Evolutionary conservation across 2,113 vertebrate species (phyloP).

Genomic region (Nettapus auritus): DNA sequence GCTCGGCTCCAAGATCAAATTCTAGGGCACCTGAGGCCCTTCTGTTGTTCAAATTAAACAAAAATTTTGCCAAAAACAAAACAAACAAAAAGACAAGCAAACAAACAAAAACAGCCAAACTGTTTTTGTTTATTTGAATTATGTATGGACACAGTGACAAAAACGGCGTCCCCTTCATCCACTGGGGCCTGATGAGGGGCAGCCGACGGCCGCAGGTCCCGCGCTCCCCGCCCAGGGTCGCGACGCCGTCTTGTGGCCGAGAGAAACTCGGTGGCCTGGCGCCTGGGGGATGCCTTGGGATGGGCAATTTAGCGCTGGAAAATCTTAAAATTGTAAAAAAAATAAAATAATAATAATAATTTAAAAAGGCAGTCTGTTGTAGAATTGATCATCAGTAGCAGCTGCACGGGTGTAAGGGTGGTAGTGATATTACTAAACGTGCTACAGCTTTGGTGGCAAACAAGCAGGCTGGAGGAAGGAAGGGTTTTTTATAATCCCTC

Average conservation of each 20-base stretch:
- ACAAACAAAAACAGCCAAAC: too few relatives aligned
- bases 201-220: too few relatives aligned
- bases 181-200: rapidly evolving
- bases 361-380: background rate
- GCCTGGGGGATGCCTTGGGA: rapidly evolving
- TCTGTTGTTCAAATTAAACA: background rate
- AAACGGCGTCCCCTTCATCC: rapidly evolving
- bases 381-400: background rate
- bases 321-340: background rate
- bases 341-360: too few relatives aligned
- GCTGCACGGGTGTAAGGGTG: background rate
- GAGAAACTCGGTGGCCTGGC: background rate
- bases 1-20: background rate
- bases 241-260: background rate
- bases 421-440: background rate
- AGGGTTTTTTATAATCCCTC: background rate
- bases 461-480: background rate
- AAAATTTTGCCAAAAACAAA: too few relatives aligned
- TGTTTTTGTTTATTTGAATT: background rate
- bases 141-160: background rate
- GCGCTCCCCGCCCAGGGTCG: rapidly evolving
- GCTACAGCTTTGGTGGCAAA: background rate
- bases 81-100: too few relatives aligned
- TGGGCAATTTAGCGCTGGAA: background rate
- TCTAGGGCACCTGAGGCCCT: background rate